A percentile compares a stretch with the other conserved stretches of the same genome.
Evolutionary conservation across 2,888 invertebrate genomes (phyloP).

Genomic region (Trichacis sp.): DNA sequence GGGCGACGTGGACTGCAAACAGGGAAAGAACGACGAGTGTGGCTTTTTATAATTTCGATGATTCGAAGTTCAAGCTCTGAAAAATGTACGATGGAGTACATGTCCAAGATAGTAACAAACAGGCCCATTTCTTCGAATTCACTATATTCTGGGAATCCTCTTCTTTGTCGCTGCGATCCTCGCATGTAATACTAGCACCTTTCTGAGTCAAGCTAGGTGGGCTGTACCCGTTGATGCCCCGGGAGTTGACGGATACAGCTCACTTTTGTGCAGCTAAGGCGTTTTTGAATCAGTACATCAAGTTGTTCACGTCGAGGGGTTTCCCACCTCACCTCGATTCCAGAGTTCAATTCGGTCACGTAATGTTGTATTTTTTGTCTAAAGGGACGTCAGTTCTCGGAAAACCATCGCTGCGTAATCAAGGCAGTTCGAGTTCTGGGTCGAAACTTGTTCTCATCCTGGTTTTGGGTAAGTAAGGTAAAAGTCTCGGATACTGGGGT

Average conservation of each 20-base stretch:
- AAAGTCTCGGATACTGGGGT: constrained; percentile 78
- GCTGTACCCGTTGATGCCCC: constrained; percentile 69
- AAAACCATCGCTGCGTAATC: constrained; percentile 97
- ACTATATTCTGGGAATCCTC: constrained; percentile 72
- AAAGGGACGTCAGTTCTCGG: constrained; percentile 96
- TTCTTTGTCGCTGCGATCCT: constrained; percentile 67
- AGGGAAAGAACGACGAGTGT: constrained; percentile 2
- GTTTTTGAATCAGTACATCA: constrained; percentile 98
- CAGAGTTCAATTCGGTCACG: constrained; percentile 92
- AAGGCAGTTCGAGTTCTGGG: constrained; percentile 95
- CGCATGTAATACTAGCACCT: constrained; percentile 68
- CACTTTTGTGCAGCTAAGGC: constrained; percentile 95
- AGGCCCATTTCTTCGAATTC: too few species aligned
- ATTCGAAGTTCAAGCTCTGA: too few species aligned
- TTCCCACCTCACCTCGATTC: constrained; percentile 94
- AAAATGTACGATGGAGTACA: too few species aligned
- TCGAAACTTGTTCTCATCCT: constrained; percentile 97
- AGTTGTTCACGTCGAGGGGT: constrained; percentile 94
- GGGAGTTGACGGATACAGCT: constrained; percentile 81
- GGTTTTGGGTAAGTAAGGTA: constrained; percentile 79
- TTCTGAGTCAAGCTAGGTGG: constrained; percentile 66
- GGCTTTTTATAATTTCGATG: too few species aligned
- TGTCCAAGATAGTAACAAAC: too few species aligned
- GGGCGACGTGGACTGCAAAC: constrained; percentile 60
- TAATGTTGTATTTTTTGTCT: constrained; percentile 96